Conservation (phyloP, 1,140 invertebrate genomes). For the Drosophila nigrodunni region DNA sequence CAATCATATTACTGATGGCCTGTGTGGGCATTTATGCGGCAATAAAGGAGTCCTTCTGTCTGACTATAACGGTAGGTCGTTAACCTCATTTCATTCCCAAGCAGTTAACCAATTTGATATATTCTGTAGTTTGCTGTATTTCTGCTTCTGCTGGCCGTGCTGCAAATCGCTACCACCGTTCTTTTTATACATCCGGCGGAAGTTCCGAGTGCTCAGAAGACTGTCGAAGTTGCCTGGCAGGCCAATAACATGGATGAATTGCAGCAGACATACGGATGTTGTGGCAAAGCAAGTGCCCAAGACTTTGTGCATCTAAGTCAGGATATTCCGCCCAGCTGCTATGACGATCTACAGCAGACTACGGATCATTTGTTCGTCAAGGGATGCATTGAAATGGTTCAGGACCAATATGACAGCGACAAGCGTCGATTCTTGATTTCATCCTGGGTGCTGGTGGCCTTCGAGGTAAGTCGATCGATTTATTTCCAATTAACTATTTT, state of each 20-base stretch:
- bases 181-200: conserved; percentile 59
- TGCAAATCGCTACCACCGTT: conserved; percentile 61
- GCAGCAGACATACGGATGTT: conserved; percentile 71
- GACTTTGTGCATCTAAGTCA: conserved; percentile 70
- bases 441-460: conserved; percentile 70
- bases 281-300: conserved; percentile 72
- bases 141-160: conserved; percentile 65
- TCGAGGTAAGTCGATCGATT: conserved; percentile 59
- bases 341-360: conserved; percentile 51
- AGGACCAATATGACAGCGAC: conserved; percentile 68
- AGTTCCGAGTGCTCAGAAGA: conserved; percentile 54
- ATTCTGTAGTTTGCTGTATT: conserved; percentile 66
- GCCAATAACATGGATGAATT: conserved; percentile 73
- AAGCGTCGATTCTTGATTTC: conserved; percentile 61
- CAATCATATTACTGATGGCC: conserved; percentile 67
- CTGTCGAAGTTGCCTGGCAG: conserved; percentile 73
- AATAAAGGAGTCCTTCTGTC: conserved; percentile 66
- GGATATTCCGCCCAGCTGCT: conserved; percentile 72
- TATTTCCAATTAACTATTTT: not conserved
- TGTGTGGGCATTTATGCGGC: conserved; percentile 71
- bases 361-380: conserved; percentile 57
- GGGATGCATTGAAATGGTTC: conserved; percentile 72
- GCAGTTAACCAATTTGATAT: not conserved
- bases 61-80: conserved; percentile 64
- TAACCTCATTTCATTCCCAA: not conserved